Percentiles rank a stretch among this genome's conserved stretches.
These are phyloP conservation scores for Eumacrocentrus americanus DNA, from an alignment of 2,888 invertebrate genomes.

Conservation along the genomic window DNA sequence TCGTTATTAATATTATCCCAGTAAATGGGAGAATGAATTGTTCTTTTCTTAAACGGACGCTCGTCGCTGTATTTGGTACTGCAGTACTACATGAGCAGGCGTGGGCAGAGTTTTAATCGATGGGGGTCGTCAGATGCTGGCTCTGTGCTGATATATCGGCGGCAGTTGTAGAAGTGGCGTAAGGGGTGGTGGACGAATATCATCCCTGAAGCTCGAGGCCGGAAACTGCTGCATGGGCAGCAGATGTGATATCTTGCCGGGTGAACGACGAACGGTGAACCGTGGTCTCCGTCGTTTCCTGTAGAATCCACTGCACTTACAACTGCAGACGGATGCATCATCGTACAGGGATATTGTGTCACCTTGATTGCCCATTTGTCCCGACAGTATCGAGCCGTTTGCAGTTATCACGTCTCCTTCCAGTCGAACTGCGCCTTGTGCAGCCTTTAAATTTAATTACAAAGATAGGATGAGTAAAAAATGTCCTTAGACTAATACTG, in stretches of 20 bases:
- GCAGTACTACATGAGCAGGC: constrained; percentile 33
- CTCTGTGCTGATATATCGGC: constrained; percentile 58
- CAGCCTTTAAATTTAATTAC: constrained; percentile 77
- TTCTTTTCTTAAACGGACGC: constrained; percentile 33
- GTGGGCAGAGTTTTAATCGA: constrained; percentile 41
- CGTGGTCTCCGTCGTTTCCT: constrained; percentile 59
- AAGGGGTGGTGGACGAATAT: constrained; percentile 50
- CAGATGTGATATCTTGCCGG: constrained; percentile 65
- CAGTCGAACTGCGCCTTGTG: constrained; percentile 91
- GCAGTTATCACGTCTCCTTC: constrained; percentile 98
- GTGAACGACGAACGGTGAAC: constrained; percentile 64
- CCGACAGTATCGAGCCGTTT: constrained; percentile 87
- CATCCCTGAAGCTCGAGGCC: constrained; percentile 45
- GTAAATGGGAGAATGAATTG: neutral
- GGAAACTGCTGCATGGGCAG: constrained; percentile 62
- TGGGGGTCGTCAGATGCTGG: constrained; percentile 57
- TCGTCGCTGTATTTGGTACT: constrained; percentile 36
- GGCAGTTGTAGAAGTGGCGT: constrained; percentile 56
- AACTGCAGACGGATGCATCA: constrained; percentile 62
- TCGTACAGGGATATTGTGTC: constrained; percentile 60
- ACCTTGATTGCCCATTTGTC: constrained; percentile 63
- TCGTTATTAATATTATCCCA: neutral
- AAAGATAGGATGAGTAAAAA: no score
- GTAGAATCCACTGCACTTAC: constrained; percentile 61
- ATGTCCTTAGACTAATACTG: constrained; percentile 1